Conservation (phyloP, 1,140 invertebrate genomes). For the Brachionus sp. region DNA sequence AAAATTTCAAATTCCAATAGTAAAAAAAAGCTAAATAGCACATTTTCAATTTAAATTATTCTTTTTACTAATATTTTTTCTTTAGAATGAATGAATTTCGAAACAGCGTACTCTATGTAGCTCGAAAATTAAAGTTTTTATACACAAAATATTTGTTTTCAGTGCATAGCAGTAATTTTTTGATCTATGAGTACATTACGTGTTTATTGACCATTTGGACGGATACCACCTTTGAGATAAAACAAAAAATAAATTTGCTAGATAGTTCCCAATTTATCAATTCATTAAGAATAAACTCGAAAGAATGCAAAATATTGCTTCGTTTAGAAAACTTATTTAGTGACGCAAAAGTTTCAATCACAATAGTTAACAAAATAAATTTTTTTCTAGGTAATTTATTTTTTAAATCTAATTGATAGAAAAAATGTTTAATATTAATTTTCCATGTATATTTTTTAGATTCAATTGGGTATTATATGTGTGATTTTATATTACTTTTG, state of each 20-base stretch:
- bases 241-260: not conserved
- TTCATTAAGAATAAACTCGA: not conserved
- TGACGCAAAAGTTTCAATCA: not conserved
- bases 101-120: not conserved
- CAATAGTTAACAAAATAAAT: not conserved
- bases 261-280: not conserved
- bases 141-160: not conserved
- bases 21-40: not conserved
- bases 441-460: not conserved
- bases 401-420: not conserved
- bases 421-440: not conserved
- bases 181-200: not conserved
- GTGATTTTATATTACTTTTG: not conserved
- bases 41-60: not conserved
- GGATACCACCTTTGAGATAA: not conserved
- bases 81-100: slow-evolving; percentile 23
- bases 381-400: not conserved
- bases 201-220: not conserved
- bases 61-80: not conserved
- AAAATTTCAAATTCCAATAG: too few relatives aligned
- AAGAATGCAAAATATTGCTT: not conserved
- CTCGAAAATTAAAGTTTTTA: not conserved
- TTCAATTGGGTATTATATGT: slow-evolving; percentile 26
- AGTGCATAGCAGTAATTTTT: not conserved
- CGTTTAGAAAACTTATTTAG: not conserved